Conservation (phyloP, 2,797 vertebrate species). For the Tinamus major region DNA sequence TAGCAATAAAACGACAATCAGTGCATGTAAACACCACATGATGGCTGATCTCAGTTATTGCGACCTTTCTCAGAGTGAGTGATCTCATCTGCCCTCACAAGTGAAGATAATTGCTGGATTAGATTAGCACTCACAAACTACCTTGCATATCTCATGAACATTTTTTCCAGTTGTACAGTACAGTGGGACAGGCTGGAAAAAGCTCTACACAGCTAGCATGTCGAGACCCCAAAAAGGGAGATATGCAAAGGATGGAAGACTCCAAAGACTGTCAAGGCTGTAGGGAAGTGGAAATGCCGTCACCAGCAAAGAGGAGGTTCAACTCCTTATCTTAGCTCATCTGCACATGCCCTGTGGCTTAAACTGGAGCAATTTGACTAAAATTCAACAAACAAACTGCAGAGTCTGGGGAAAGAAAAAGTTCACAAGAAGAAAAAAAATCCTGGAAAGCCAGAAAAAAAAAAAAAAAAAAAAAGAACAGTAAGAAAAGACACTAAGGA, state of each 20-base stretch:
- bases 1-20: slow-evolving; percentile 29
- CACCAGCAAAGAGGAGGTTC: background rate
- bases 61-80: slow-evolving; percentile 63
- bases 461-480: background rate
- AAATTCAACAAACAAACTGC: slow-evolving; percentile 68
- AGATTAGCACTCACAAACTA: slow-evolving; percentile 36
- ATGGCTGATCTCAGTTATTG: slow-evolving; percentile 44
- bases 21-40: slow-evolving; percentile 66
- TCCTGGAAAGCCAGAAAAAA: background rate
- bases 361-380: slow-evolving; percentile 5
- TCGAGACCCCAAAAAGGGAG: background rate
- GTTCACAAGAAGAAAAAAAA: slow-evolving; percentile 1
- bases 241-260: background rate
- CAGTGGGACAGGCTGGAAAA: background rate
- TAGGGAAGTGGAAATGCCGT: background rate
- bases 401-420: slow-evolving; percentile 46
- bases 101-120: slow-evolving; percentile 55
- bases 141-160: slow-evolving; percentile 1
- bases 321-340: background rate
- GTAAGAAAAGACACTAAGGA: background rate
- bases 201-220: background rate
- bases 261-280: background rate
- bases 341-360: background rate
- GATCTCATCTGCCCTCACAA: slow-evolving; percentile 54
- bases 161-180: background rate